Conservation (phyloP, 2,888 invertebrate genomes). For the Eilema caniola region DNA sequence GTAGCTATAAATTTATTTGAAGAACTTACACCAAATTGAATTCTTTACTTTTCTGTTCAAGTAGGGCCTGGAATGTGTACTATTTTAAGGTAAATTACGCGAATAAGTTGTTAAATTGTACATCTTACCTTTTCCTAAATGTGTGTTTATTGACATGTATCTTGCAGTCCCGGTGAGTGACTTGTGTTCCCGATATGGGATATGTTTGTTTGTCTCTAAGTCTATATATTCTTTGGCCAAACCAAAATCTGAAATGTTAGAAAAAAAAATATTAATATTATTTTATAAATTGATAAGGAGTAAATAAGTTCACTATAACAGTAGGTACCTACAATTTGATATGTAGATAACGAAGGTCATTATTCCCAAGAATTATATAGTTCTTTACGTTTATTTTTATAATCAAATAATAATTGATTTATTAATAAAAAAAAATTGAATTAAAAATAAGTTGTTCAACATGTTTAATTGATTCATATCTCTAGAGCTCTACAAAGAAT, state of each 20-base stretch:
- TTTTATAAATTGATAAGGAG: not conserved
- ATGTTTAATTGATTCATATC: not conserved
- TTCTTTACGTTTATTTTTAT: too few relatives aligned
- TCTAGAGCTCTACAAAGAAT: too few relatives aligned
- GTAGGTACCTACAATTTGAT: not conserved
- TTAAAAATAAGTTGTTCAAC: not conserved
- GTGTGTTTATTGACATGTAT: constrained; percentile 99
- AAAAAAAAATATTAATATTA: constrained; percentile 36
- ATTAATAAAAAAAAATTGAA: not conserved
- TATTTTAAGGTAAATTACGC: not conserved
- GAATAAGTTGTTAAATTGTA: not conserved
- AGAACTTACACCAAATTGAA: too few relatives aligned
- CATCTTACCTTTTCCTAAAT: constrained; percentile 97
- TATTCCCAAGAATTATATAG: not conserved
- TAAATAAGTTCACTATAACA: not conserved
- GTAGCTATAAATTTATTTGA: too few relatives aligned
- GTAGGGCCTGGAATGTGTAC: too few relatives aligned
- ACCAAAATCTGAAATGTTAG: constrained; percentile 96
- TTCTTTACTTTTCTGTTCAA: too few relatives aligned
- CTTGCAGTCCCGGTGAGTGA: constrained; percentile 99
- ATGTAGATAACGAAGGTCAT: not conserved
- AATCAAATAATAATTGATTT: too few relatives aligned
- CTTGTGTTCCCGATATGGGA: constrained; percentile 99
- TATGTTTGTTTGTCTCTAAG: constrained; percentile 99
- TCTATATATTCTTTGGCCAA: constrained; percentile 99